Base-by-base conservation (phyloP, 2,797 vertebrate genomes). In the Muscicapa striata region DNA sequence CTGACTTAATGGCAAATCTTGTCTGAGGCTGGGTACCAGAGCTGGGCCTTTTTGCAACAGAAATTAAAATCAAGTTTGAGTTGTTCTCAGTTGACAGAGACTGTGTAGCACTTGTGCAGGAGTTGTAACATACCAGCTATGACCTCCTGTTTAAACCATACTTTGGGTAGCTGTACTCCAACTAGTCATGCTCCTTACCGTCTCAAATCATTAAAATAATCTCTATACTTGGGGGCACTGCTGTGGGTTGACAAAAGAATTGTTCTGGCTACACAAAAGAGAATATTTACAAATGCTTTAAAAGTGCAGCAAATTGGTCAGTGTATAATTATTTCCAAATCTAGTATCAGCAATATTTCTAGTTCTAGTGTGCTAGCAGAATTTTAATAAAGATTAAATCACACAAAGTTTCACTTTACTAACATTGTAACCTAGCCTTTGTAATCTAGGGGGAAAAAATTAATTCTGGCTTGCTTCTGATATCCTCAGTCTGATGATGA, bases 361-460 rank as follows among this genome's bases (percentile, higher is more conserved):
- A n/a, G 64, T 75, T 58, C 54, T 82, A 14, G 40, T 64, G n/a
- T 66, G 13, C 26, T 36, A 84, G 32, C 38, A 57, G 43, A 46
- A 81, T 78, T 77, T 36, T 62, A 45, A 58, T 58, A 68, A 79
- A 89, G 34, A 80, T 43, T 46, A 52, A 46, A 57, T 20, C 32
- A 55, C 9, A 22, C 46, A 90, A 61, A 61, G 36, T 68, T 85
- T 83, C 54, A 20, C 38, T 90, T 91, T 57, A 48, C 20, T 83
- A 67, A 49, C 54, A 30, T 54, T 51, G 59, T 83, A 93, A 46
- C 51, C 20, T 54, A 41, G 27, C 27, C 11, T 51, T 93, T 87
- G 54, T 82, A 94, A 95, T 43, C 76, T 67, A 91, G 89, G 22
- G 13, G 20, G 13, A 76, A 95, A 95, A 89, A 77, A 27, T 1